Evolutionary conservation across 2,113 vertebrate genomes (phyloP).

Genomic region (Chloroceryle aenea): DNA sequence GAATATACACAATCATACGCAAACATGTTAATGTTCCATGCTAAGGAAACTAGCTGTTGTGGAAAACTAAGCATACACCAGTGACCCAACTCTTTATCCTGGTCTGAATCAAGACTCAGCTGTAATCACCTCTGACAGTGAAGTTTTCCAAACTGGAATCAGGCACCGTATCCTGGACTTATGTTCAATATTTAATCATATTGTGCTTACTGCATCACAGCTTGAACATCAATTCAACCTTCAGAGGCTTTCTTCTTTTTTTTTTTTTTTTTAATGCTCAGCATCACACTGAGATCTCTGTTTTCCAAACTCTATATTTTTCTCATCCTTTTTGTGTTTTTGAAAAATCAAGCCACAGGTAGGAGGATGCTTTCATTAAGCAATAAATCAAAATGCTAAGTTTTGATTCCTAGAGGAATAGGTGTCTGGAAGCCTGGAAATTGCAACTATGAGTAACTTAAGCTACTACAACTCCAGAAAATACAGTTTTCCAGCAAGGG

Average conservation of each 20-base stretch:
- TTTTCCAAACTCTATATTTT: neutral
- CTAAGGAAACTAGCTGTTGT: neutral
- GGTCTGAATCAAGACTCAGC: neutral
- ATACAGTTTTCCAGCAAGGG: neutral
- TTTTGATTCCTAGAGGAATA: neutral
- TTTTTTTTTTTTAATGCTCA: neutral
- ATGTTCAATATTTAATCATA: neutral
- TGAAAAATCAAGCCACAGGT: neutral
- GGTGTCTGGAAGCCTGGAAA: neutral
- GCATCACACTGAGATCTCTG: neutral
- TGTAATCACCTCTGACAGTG: neutral
- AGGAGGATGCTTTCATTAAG: neutral
- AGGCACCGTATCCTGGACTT: neutral
- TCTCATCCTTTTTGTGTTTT: neutral
- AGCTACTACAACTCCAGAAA: neutral
- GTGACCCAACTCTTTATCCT: neutral
- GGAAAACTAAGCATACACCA: neutral
- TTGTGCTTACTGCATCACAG: neutral
- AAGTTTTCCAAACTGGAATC: neutral
- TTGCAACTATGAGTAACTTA: slow-evolving; percentile 19
- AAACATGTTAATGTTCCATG: too few species aligned
- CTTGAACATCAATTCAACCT: neutral
- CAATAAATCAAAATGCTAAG: neutral
- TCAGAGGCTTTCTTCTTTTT: neutral
- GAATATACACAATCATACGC: neutral